Percentiles rank a stretch among this genome's conserved stretches.
These are phyloP conservation scores for Drosophila busckii DNA, from an alignment of 1,140 invertebrate genomes.

Conservation along the genomic window DNA sequence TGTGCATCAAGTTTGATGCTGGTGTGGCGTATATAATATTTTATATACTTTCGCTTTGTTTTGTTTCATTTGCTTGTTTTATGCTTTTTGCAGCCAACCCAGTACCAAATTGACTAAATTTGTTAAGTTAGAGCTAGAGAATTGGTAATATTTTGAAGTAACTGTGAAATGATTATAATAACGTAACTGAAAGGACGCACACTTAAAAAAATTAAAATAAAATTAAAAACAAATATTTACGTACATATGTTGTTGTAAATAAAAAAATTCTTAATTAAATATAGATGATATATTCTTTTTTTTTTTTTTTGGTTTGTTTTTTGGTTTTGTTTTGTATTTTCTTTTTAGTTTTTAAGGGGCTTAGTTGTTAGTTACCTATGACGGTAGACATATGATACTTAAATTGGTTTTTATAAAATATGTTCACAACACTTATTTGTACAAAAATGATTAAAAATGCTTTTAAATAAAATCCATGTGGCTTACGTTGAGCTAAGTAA, in stretches of 20 bases:
- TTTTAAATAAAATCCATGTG: background rate
- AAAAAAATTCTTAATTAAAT: constrained; percentile 57
- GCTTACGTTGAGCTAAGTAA: constrained; percentile 18
- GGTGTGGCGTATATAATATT: background rate
- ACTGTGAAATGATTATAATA: constrained; percentile 55
- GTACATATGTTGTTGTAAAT: constrained; percentile 46
- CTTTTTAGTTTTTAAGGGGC: constrained; percentile 53
- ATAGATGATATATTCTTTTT: constrained; percentile 37
- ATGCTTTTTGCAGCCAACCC: constrained; percentile 18
- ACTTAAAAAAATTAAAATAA: constrained; percentile 59
- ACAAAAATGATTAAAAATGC: constrained; percentile 35
- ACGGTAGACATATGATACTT: constrained; percentile 36
- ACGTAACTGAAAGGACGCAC: constrained; percentile 71
- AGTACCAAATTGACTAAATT: constrained; percentile 6
- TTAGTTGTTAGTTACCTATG: constrained; percentile 40
- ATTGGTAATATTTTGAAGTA: constrained; percentile 47
- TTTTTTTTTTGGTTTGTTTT: constrained; percentile 22
- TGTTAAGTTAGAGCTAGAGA: constrained; percentile 23
- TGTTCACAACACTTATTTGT: constrained; percentile 58
- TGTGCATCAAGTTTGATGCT: constrained; percentile 3
- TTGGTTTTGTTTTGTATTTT: constrained; percentile 33
- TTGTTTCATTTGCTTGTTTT: too few species aligned
- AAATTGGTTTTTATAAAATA: constrained; percentile 38
- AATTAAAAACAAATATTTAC: constrained; percentile 34
- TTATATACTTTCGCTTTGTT: constrained; percentile 2